Percentiles rank a stretch among this genome's conserved stretches.
Evolutionary conservation across 2,888 invertebrate genomes (phyloP).

Genomic region (Mycalesis mineus): DNA sequence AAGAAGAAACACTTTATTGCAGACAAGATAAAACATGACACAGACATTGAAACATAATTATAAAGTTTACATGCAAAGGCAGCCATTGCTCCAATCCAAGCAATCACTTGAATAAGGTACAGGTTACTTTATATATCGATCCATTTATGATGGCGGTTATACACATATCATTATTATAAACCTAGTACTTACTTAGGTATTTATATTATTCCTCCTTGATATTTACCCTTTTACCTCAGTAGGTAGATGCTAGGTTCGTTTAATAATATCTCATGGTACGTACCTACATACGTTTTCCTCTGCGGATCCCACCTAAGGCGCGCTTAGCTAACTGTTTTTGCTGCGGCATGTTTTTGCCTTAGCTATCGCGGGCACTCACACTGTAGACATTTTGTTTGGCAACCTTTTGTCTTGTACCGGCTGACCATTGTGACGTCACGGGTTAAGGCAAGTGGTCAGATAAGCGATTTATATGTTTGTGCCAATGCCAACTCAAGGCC

Average conservation of each 20-base stretch:
- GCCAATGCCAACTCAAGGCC: no score
- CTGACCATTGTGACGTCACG: background rate
- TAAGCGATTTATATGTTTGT: background rate
- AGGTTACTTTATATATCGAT: no score
- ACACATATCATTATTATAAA: no score
- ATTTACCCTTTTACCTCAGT: background rate
- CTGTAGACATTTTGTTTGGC: background rate
- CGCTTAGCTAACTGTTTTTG: slow-evolving; percentile 28
- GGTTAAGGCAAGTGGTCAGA: background rate
- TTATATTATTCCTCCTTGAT: background rate
- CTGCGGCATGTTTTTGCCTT: slow-evolving; percentile 23
- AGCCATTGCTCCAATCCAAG: no score
- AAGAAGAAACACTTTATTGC: no score
- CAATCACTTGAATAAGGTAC: no score
- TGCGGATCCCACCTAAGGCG: slow-evolving; percentile 13
- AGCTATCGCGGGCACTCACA: background rate
- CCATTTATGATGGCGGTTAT: no score
- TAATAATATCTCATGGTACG: background rate
- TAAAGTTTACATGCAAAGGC: no score
- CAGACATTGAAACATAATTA: no score
- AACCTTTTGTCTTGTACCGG: background rate
- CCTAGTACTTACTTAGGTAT: background rate
- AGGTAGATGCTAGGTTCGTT: background rate
- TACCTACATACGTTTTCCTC: slow-evolving; percentile 6
- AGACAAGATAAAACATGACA: no score